Percentiles rank a stretch among this genome's conserved stretches.
phyloP scores from a whole-genome alignment of 2,888 invertebrate species.

The Celastrina argiolus region DNA sequence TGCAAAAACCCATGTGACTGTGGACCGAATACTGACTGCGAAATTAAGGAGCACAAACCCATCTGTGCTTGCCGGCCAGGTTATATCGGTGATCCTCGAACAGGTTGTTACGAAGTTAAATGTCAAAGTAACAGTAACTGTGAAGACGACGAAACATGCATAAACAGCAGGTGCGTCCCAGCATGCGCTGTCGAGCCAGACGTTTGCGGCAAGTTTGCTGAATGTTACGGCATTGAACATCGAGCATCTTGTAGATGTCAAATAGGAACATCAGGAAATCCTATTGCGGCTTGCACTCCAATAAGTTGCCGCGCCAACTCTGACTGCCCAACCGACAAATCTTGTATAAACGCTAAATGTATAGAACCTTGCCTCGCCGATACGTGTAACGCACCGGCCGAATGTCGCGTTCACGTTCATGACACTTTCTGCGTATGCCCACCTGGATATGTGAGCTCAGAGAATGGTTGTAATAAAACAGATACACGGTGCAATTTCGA shows the following conservation, averaged over 20 bases:
- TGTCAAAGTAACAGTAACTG: conserved; percentile 88
- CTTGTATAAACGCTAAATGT: conserved; percentile 90
- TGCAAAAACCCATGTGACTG: conserved; percentile 92
- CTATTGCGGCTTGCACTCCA: conserved; percentile 85
- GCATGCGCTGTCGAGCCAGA: conserved; percentile 85
- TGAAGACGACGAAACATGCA: conserved; percentile 88
- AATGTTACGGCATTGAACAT: conserved; percentile 89
- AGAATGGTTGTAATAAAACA: conserved; percentile 79
- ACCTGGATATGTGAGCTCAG: conserved; percentile 83
- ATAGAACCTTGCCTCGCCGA: conserved; percentile 85
- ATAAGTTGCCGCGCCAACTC: conserved; percentile 87
- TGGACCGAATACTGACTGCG: conserved; percentile 90
- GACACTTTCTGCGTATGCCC: conserved; percentile 89
- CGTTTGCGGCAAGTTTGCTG: conserved; percentile 86
- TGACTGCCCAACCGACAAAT: conserved; percentile 88
- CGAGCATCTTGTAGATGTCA: conserved; percentile 90
- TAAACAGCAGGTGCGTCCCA: conserved; percentile 88
- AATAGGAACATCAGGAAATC: conserved; percentile 89
- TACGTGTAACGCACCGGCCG: conserved; percentile 84
- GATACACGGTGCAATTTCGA: conserved; percentile 85
- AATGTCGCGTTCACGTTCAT: conserved; percentile 87
- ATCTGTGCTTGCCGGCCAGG: conserved; percentile 91
- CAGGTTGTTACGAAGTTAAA: conserved; percentile 85
- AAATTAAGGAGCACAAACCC: conserved; percentile 90
- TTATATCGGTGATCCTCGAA: conserved; percentile 90